Base-by-base conservation (phyloP, 2,113 vertebrate species). In the Odontesthes bonariensis region DNA sequence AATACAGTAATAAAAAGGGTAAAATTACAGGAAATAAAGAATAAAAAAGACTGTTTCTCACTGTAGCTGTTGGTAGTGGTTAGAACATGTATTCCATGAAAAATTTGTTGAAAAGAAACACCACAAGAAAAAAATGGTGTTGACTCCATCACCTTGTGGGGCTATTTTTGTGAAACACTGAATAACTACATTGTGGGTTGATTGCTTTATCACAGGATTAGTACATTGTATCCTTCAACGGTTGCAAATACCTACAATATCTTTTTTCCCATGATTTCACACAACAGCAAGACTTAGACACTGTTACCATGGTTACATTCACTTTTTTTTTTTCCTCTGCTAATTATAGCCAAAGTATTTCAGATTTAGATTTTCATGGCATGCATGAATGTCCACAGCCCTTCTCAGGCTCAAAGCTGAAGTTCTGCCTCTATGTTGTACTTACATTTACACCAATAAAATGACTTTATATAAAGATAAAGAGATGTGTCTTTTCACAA, bases 291-390 rank as follows among this genome's bases (percentile, higher is more conserved):
- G 52, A 47, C 62, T 78, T 57, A 42, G 16, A 53, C 47, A 57
- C 52, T 0, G 63, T 81, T 76, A 23, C 85, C 81, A 75, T 73
- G 67, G 75, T 69, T 76, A 46, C 75, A 32, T 73, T 56, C 59
- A 53, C 54, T 19, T 17, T 14, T 0, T 19, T 17, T 14, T 0
- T 72, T 53, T 47, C 31, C 58, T 14, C 33, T 51, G 51, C 38
- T 75, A 72, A 76, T 73, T 57, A 61, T 55, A 44, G 40, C 53
- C 44, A 53, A 16, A 40, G 33, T 59, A 20, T 32, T 69, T 61
- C 35, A 73, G 49, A 60, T 13, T 49, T 31, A 44, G 13, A 44
- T 4, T 44, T 16, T 16, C 42, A 44, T 16, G 42, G 27, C 17
- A 7, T 64, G 9, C 40, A 69, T 5, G 5, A 19, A 33, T 60